Base-by-base conservation (phyloP, 1,140 invertebrate species). In the Calliphora vicina region DNA sequence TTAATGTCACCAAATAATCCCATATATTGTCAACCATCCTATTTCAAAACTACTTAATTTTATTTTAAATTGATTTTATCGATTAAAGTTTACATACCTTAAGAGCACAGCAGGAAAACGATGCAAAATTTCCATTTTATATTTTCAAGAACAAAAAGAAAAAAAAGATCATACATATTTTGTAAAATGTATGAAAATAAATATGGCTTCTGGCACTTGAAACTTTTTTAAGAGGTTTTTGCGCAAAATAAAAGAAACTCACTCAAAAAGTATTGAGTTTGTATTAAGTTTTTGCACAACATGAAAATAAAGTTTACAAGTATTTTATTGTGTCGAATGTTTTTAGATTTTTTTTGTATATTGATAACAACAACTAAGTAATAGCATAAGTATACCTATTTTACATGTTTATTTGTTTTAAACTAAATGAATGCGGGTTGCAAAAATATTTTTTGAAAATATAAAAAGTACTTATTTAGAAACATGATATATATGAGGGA, bases 51-150 rank as follows among this genome's bases (percentile, higher is more conserved):
- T n/a, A n/a, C n/a, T n/a, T n/a, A n/a, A n/a, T n/a, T n/a, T 67
- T 67, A 5, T 67, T 67, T 67, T 20, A 67, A 67, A 67, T 67
- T 67, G 57, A 67, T 67, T 67, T 67, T 67, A 67, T 67, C 13
- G 45, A 57, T 57, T 57, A 57, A 57, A 57, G 17, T 67, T 67
- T 25, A 1, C 57, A 67, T 67, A 20, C 1, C 57, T 67, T 67
- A 23, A 10, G 20, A 67, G 35, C 1, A 6, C 0, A 35, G 35
- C 5, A 35, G 35, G 57, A 61, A 61, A 61, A 61, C 2, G 45
- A 1, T 3, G 57, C 0, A 67, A 67, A 20, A 25, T 67, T 67
- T 23, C 45, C 1, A 10, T 23, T 23, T 1, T 67, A 3, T 20
- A 57, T 57, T 17, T 57, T 57, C 45, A 57, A 57, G 17, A 57